These are phyloP conservation scores for Oreamnos americanus DNA, from an alignment of 2,113 vertebrate species.

Conservation along the genomic window DNA sequence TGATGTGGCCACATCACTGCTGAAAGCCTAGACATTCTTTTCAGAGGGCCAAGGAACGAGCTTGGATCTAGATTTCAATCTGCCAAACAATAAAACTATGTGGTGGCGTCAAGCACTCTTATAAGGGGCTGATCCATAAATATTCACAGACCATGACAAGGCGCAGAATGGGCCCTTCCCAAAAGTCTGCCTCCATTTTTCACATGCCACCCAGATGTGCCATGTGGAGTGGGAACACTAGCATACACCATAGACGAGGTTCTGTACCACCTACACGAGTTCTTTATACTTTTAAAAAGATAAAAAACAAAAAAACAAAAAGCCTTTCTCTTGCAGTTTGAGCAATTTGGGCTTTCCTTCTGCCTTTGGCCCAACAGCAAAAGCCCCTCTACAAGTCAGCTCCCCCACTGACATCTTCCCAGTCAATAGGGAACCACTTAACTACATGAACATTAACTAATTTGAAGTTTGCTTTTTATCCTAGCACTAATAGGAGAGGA, in stretches of 20 bases:
- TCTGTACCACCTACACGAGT: background rate
- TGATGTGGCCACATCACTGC: background rate
- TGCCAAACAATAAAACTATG: conserved; percentile 57
- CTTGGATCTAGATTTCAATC: conserved; percentile 15
- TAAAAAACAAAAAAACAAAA: background rate
- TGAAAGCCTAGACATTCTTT: conserved; percentile 50
- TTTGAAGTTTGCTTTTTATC: conserved; percentile 73
- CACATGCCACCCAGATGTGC: background rate
- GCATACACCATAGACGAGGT: background rate
- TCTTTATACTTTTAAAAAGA: background rate
- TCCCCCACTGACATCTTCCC: background rate
- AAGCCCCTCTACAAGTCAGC: conserved; percentile 9
- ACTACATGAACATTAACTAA: conserved; percentile 62
- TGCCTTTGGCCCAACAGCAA: background rate
- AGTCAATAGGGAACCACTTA: conserved; percentile 61
- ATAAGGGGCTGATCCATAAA: conserved; percentile 43
- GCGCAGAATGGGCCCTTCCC: background rate
- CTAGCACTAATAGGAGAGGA: conserved; percentile 64
- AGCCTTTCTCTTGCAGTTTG: background rate
- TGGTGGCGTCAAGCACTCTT: conserved; percentile 14
- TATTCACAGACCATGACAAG: conserved; percentile 47
- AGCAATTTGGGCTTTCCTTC: conserved; percentile 13
- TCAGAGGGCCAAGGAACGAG: background rate
- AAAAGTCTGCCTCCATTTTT: background rate
- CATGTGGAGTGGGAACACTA: background rate